Conservation (phyloP, 2,797 vertebrate species). For the Cossypha niveicapilla region DNA sequence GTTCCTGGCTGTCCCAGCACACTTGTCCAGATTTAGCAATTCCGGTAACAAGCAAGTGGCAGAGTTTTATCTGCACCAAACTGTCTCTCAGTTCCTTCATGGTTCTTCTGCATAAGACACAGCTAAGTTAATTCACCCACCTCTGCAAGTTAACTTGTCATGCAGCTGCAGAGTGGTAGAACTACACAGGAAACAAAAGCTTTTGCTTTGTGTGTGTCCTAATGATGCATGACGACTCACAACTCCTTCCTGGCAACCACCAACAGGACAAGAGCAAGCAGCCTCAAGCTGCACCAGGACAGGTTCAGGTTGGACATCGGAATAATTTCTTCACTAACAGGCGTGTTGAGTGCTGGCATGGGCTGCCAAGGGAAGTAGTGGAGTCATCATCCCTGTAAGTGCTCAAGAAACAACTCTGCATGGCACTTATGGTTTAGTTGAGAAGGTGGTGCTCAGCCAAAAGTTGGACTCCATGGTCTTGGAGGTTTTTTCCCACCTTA, state of each 20-base stretch:
- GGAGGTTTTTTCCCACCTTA: background rate
- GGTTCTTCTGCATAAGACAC: rapidly evolving
- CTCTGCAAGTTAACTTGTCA: background rate
- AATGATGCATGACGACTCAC: rapidly evolving
- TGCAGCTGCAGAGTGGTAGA: background rate
- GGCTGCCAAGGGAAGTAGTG: background rate
- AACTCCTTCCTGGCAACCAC: background rate
- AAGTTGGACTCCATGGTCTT: background rate
- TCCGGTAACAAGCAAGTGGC: rapidly evolving
- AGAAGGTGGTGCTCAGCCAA: background rate
- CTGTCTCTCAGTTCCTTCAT: rapidly evolving
- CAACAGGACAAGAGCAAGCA: background rate
- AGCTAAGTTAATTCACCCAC: background rate
- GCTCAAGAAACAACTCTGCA: rapidly evolving
- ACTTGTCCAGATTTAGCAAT: background rate
- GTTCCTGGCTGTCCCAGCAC: rapidly evolving
- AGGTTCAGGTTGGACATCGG: background rate
- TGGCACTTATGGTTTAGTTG: background rate
- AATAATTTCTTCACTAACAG: background rate
- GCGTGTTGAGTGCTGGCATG: background rate
- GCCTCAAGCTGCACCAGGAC: background rate
- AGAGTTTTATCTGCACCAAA: background rate
- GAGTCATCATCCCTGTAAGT: background rate
- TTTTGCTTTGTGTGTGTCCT: background rate
- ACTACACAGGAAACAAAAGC: background rate